phyloP scores from a whole-genome alignment of 2,888 invertebrate species.

The Aphodius granarius region DNA sequence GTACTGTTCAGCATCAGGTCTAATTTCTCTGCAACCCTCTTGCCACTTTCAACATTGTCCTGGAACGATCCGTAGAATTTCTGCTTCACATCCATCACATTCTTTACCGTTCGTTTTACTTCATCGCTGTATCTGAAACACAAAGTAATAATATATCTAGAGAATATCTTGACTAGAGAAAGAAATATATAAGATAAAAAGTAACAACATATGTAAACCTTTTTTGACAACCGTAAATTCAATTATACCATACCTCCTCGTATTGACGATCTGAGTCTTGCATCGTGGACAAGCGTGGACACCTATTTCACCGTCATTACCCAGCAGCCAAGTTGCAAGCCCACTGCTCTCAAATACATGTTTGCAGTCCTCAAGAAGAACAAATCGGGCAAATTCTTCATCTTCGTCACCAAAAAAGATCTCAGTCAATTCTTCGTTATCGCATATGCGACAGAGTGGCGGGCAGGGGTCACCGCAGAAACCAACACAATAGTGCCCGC shows the following conservation, averaged over 20 bases:
- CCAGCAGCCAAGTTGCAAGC: conserved; percentile 52
- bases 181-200: background rate
- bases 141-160: background rate
- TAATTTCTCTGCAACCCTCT: background rate
- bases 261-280: conserved; percentile 60
- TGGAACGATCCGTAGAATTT: conserved; percentile 14
- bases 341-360: conserved; percentile 57
- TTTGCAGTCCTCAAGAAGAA: conserved; percentile 58
- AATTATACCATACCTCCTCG: conserved; percentile 38
- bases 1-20: background rate
- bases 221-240: background rate
- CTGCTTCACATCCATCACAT: conserved; percentile 16
- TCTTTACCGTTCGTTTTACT: conserved; percentile 45
- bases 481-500: conserved; percentile 68
- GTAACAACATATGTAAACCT: background rate
- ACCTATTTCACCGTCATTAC: conserved; percentile 39
- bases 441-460: conserved; percentile 60
- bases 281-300: conserved; percentile 61
- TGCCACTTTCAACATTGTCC: conserved; percentile 5
- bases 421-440: conserved; percentile 54
- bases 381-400: conserved; percentile 60
- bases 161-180: background rate
- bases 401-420: conserved; percentile 56
- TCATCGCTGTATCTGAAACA: conserved; percentile 46
- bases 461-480: conserved; percentile 75